Conservation (phyloP, 1,140 invertebrate species). For the Pentalonia nigronervosa region DNA sequence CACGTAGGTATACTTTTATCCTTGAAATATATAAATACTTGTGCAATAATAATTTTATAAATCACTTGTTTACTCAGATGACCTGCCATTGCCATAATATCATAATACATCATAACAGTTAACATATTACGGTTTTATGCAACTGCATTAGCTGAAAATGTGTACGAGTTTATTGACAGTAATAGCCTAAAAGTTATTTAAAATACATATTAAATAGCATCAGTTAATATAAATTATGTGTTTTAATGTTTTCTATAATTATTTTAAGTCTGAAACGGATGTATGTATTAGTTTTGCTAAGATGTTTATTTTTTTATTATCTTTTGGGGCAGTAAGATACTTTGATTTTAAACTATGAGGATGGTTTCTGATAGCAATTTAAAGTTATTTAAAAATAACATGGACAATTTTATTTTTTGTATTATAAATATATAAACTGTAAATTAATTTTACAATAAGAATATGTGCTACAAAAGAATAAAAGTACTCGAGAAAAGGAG, state of each 20-base stretch:
- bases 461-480: too few species aligned
- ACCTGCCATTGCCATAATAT: not conserved
- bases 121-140: not conserved
- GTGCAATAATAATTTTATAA: not conserved
- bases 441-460: too few species aligned
- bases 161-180: not conserved
- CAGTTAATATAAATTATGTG: not conserved
- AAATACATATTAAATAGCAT: not conserved
- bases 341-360: not conserved
- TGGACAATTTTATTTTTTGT: too few species aligned
- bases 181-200: not conserved
- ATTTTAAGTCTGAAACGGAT: not conserved
- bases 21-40: not conserved
- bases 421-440: too few species aligned
- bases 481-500: too few species aligned
- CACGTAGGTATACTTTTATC: conserved; percentile 15
- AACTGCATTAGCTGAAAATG: not conserved
- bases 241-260: not conserved
- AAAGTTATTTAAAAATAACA: too few species aligned
- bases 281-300: not conserved
- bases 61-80: not conserved
- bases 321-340: not conserved
- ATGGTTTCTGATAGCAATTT: not conserved
- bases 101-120: not conserved
- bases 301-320: not conserved